phyloP scores from a whole-genome alignment of 2,113 vertebrate species.

The Paradoxurus hermaphroditus region DNA sequence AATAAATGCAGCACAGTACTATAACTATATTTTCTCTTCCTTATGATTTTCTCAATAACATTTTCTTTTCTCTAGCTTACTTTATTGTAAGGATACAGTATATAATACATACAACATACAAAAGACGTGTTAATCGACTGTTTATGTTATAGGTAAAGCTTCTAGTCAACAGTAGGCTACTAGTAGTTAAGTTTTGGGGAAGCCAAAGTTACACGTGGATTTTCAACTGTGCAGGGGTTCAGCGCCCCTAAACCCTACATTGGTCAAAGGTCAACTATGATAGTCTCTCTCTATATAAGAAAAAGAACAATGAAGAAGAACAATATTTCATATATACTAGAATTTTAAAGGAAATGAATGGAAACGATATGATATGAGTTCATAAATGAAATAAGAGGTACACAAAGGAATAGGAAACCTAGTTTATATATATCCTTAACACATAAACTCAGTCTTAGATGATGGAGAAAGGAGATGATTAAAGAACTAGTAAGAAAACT shows the following conservation, averaged over 20 bases:
- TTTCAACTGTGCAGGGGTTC: neutral
- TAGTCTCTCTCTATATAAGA: neutral
- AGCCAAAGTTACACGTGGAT: neutral
- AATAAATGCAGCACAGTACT: neutral
- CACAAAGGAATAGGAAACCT: neutral
- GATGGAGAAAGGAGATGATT: neutral
- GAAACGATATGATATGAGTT: neutral
- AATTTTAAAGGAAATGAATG: conserved; percentile 5
- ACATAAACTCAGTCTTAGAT: neutral
- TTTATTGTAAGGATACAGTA: neutral
- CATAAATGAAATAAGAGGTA: neutral
- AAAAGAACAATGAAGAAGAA: neutral
- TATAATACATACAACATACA: neutral
- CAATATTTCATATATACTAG: neutral
- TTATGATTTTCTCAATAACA: neutral
- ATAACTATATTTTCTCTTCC: neutral
- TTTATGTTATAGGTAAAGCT: neutral
- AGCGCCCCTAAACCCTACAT: neutral
- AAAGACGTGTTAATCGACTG: neutral
- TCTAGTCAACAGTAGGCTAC: neutral
- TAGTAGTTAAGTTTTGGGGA: neutral
- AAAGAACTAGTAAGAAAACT: neutral
- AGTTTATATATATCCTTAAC: neutral
- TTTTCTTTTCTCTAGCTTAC: neutral
- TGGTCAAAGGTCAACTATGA: neutral